A percentile compares a stretch with the other conserved stretches of the same genome.
phyloP scores from a whole-genome alignment of 2,113 vertebrate genomes.

The Mesocricetus auratus region DNA sequence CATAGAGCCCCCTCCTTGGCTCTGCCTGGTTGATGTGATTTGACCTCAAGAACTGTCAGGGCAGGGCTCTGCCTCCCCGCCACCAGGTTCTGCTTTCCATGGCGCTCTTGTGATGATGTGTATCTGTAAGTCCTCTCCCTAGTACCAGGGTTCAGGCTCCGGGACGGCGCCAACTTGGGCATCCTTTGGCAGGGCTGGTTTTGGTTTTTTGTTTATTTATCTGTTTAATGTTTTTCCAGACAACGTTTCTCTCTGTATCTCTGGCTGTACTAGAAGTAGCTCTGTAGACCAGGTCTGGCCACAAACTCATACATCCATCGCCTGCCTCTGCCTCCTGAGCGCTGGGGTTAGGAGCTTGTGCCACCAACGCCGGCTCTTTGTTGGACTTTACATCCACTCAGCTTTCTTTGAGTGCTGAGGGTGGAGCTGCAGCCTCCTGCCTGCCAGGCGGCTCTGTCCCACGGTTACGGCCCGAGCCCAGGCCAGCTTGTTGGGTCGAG shows the following conservation, averaged over 20 bases:
- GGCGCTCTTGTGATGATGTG: fast-evolving
- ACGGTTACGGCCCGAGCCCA: background rate
- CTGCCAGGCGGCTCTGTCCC: background rate
- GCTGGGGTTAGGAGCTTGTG: background rate
- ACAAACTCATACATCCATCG: background rate
- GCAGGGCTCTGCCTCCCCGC: fast-evolving
- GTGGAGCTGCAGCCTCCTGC: no score
- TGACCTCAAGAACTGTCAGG: background rate
- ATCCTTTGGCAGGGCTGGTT: background rate
- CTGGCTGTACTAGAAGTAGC: background rate
- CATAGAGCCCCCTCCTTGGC: background rate
- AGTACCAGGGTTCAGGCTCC: background rate
- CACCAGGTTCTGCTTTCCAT: background rate
- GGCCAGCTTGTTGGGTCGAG: background rate
- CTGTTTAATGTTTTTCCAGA: background rate
- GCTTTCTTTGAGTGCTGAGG: background rate
- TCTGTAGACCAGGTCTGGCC: background rate
- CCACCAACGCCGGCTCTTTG: background rate
- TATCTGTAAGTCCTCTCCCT: no score
- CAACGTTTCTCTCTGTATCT: background rate
- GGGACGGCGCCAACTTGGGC: background rate
- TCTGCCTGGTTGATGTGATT: background rate
- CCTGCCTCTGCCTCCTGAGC: background rate
- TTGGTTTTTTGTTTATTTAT: background rate
- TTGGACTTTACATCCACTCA: background rate